Evolutionary conservation across 2,113 vertebrate genomes (phyloP).

Genomic region (Ceratotherium simum): DNA sequence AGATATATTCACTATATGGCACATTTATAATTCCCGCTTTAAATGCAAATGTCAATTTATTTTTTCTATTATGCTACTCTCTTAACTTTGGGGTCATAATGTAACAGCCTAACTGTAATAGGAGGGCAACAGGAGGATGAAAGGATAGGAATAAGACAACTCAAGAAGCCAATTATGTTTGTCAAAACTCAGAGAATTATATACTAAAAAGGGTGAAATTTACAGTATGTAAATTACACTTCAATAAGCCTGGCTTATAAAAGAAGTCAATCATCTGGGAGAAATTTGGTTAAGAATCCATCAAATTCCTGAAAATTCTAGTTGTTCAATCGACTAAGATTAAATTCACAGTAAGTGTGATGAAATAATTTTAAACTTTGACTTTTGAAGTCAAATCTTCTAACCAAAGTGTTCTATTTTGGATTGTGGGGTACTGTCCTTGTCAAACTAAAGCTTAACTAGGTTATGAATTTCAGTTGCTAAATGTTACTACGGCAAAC

Average conservation of each 20-base stretch:
- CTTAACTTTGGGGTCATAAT: neutral
- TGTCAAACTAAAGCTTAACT: neutral
- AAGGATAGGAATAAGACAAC: neutral
- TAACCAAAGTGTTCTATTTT: neutral
- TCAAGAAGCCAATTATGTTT: neutral
- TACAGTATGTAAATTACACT: neutral
- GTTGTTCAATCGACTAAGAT: neutral
- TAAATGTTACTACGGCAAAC: constrained; percentile 38
- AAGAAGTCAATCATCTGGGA: neutral
- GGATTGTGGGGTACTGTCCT: neutral
- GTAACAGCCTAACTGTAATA: neutral
- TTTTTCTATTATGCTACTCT: neutral
- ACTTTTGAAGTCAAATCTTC: constrained; percentile 8
- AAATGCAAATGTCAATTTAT: neutral
- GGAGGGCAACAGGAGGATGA: neutral
- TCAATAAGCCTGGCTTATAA: neutral
- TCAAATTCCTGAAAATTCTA: constrained; percentile 55
- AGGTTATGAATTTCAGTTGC: constrained; percentile 2
- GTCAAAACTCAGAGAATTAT: neutral
- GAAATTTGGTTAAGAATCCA: neutral
- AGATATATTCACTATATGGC: neutral
- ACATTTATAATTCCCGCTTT: neutral
- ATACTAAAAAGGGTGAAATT: neutral
- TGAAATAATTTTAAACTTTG: neutral
- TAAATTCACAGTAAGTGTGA: neutral